Conservation (phyloP, 2,797 vertebrate genomes). For the Eulemur albifrons region DNA sequence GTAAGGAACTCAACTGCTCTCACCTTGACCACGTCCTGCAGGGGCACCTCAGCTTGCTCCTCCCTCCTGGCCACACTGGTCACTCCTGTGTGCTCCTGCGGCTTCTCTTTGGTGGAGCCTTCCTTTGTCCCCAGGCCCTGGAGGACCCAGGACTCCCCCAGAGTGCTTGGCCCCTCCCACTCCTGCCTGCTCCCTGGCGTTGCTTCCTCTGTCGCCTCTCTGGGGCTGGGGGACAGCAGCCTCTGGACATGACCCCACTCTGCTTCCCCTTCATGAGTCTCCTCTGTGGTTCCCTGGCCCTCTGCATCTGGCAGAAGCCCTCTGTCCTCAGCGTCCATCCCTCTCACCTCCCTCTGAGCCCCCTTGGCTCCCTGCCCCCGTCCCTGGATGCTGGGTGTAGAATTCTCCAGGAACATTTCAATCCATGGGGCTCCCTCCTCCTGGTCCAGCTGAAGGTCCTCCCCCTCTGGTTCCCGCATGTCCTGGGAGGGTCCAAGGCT, state of each 20-base stretch:
- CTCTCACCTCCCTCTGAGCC: neutral
- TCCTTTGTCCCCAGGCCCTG: neutral
- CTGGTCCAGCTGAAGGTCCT: neutral
- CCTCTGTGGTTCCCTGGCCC: neutral
- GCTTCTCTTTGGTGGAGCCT: neutral
- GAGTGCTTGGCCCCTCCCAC: neutral
- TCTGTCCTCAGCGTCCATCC: neutral
- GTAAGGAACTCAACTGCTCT: neutral
- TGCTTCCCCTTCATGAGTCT: neutral
- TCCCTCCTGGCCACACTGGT: neutral
- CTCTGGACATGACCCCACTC: neutral
- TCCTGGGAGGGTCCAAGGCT: neutral
- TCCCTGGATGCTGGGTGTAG: neutral
- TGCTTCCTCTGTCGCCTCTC: neutral
- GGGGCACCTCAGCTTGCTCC: neutral
- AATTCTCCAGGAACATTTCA: neutral
- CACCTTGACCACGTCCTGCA: constrained; percentile 57
- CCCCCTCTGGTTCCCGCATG: neutral
- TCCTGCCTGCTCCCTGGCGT: neutral
- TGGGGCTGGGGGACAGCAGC: neutral
- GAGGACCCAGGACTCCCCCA: neutral
- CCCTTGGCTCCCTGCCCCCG: neutral
- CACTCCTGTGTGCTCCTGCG: neutral
- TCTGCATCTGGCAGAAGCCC: neutral
- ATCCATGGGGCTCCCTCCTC: neutral